These are phyloP conservation scores for Drosophila tani DNA, from an alignment of 1,140 invertebrate genomes.

Conservation along the genomic window DNA sequence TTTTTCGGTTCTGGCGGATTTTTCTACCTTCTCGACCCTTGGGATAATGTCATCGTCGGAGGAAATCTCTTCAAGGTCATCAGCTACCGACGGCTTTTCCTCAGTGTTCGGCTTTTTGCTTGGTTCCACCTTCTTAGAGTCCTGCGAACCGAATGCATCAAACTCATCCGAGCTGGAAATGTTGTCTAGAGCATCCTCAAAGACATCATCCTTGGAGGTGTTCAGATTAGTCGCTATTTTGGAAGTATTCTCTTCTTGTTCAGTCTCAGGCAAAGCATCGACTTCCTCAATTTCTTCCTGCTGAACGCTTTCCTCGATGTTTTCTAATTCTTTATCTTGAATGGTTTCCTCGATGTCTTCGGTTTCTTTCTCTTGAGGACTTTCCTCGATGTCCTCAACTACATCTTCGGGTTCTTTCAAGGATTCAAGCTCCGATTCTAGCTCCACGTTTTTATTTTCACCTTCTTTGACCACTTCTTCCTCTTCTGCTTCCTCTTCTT, in stretches of 20 bases:
- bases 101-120: background rate
- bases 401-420: conserved; percentile 4
- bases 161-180: conserved; percentile 66
- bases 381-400: conserved; percentile 4
- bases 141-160: conserved; percentile 6
- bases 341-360: background rate
- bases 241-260: background rate
- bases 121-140: background rate
- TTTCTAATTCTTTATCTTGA: background rate
- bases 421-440: background rate
- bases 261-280: background rate
- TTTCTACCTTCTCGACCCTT: conserved; percentile 5
- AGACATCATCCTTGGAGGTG: conserved; percentile 43
- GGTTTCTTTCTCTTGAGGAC: background rate
- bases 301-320: background rate
- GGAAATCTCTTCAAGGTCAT: conserved; percentile 53
- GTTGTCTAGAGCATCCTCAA: conserved; percentile 61
- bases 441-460: conserved; percentile 16
- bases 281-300: background rate
- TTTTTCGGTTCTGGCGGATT: background rate
- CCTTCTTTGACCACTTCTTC: conserved; percentile 14
- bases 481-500: background rate
- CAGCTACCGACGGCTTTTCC: background rate
- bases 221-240: background rate
- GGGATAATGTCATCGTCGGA: conserved; percentile 43